These are phyloP conservation scores for Lysandra coridon DNA, from an alignment of 2,888 invertebrate genomes.

Conservation along the genomic window DNA sequence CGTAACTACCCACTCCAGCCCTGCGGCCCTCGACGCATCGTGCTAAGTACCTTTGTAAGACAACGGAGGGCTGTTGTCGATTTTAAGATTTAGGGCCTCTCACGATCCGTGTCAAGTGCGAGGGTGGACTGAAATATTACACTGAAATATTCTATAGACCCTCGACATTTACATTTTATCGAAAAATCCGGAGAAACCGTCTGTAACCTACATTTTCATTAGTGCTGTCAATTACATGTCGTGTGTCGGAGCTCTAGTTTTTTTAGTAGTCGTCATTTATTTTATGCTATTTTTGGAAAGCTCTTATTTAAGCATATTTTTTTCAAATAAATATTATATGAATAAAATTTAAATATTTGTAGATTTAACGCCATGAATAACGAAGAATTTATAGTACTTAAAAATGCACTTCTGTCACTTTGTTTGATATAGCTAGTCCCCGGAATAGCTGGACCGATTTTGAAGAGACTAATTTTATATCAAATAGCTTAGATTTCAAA, in stretches of 20 bases:
- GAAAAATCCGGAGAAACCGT: conserved; percentile 1
- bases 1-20: conserved; percentile 25
- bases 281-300: neutral
- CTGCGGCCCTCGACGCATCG: conserved; percentile 21
- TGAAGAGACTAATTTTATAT: no score
- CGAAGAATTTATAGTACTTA: no score
- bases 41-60: conserved; percentile 25
- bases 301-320: neutral
- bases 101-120: conserved; percentile 20
- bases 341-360: no score
- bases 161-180: conserved; percentile 27
- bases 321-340: neutral
- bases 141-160: conserved; percentile 10
- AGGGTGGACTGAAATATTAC: conserved; percentile 14
- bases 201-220: conserved; percentile 11
- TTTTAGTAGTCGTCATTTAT: neutral
- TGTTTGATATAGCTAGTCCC: no score
- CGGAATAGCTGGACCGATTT: no score
- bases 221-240: conserved; percentile 1
- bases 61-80: conserved; percentile 29
- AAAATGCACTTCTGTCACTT: no score
- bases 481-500: no score
- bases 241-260: neutral
- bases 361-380: no score
- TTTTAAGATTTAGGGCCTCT: conserved; percentile 29